Evolutionary conservation across 2,113 vertebrate genomes (phyloP).

Genomic region (Nothocercus nigrocapillus): DNA sequence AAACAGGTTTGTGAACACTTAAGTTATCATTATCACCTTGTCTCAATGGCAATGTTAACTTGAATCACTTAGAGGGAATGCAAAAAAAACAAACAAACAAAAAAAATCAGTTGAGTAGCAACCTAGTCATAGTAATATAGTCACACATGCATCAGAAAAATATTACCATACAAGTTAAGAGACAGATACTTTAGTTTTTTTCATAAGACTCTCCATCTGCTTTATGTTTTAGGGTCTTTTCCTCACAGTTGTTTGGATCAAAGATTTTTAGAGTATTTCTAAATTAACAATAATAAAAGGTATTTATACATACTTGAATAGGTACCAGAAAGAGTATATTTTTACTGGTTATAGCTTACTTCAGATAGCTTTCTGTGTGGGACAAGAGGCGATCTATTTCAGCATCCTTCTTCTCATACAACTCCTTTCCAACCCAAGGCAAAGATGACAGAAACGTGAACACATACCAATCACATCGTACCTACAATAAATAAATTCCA

Average conservation of each 20-base stretch:
- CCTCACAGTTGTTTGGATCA: neutral
- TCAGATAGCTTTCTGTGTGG: conserved; percentile 90
- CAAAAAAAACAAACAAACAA: neutral
- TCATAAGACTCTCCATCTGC: neutral
- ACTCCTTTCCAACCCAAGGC: conserved; percentile 94
- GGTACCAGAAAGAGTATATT: neutral
- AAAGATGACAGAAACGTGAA: conserved; percentile 90
- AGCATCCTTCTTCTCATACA: conserved; percentile 95
- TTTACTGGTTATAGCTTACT: conserved; percentile 76
- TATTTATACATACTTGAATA: neutral
- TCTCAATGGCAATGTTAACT: neutral
- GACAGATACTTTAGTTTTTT: neutral
- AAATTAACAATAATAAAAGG: neutral
- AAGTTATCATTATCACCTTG: neutral
- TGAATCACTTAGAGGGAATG: neutral
- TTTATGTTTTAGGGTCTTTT: neutral
- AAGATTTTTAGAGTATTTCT: neutral
- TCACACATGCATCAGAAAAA: neutral
- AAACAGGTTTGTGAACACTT: neutral
- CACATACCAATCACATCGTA: conserved; percentile 93
- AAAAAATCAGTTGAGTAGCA: neutral
- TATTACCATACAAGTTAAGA: neutral
- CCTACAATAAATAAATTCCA: conserved; percentile 74
- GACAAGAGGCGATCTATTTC: conserved; percentile 92
- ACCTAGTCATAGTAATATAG: neutral